Evolutionary conservation across 2,113 vertebrate species (phyloP).

Genomic region (Hiodon tergisus): DNA sequence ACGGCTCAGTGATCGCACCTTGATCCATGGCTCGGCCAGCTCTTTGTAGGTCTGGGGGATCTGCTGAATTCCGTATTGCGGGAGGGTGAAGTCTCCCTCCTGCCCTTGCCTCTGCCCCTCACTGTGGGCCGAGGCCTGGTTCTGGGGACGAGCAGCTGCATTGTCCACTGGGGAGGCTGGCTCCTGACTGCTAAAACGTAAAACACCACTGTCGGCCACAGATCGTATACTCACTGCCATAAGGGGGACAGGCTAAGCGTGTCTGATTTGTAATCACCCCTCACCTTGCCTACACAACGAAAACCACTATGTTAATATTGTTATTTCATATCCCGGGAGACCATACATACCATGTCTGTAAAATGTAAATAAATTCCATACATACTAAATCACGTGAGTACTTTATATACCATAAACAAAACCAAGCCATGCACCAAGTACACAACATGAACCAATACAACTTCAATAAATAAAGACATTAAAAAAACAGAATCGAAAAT

Average conservation of each 20-base stretch:
- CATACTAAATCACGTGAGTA: too few species aligned
- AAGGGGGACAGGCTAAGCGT: neutral
- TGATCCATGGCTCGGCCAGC: slow-evolving; percentile 83
- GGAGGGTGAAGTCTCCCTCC: slow-evolving; percentile 70
- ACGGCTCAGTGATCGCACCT: slow-evolving; percentile 50
- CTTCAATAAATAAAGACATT: too few species aligned
- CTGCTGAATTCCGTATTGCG: slow-evolving; percentile 77
- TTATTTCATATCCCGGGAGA: too few species aligned
- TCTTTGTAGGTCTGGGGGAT: slow-evolving; percentile 74
- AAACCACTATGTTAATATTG: too few species aligned
- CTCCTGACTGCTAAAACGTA: slow-evolving; percentile 63
- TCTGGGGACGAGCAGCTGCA: slow-evolving; percentile 52
- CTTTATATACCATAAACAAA: too few species aligned
- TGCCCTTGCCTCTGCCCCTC: slow-evolving; percentile 61
- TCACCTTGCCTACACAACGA: too few species aligned
- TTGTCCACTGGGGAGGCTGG: slow-evolving; percentile 67
- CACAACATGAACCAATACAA: too few species aligned
- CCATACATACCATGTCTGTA: too few species aligned
- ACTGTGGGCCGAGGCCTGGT: slow-evolving; percentile 48
- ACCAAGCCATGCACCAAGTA: too few species aligned
- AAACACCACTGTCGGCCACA: slow-evolving; percentile 2
- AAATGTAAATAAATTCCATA: too few species aligned
- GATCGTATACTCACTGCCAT: neutral
- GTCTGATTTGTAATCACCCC: too few species aligned
- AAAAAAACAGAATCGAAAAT: too few species aligned